Conservation (phyloP, 2,888 invertebrate species). For the Drosophila melanosoma region DNA sequence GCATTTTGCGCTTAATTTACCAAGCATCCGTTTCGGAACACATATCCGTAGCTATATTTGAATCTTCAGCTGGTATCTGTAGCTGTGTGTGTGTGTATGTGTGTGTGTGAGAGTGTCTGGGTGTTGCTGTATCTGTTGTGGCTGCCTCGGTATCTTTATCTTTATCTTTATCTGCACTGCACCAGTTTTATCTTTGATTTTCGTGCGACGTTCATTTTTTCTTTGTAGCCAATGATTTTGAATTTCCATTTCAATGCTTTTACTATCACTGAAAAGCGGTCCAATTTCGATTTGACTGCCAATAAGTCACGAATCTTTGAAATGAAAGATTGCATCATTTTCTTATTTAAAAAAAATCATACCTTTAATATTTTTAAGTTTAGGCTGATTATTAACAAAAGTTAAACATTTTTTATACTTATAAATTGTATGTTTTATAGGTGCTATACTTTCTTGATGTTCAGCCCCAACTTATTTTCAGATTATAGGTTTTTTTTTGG, state of each 20-base stretch:
- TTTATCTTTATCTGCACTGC: constrained; percentile 17
- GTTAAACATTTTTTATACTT: not conserved
- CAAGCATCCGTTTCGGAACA: constrained; percentile 32
- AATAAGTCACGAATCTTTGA: constrained; percentile 1
- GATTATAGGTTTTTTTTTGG: not conserved
- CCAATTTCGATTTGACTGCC: not conserved
- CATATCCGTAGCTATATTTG: constrained; percentile 18
- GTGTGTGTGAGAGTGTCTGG: not conserved
- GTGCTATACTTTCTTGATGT: not conserved
- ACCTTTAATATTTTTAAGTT: not conserved
- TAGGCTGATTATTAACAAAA: not conserved
- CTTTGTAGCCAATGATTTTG: constrained; percentile 5
- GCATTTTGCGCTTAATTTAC: constrained; percentile 47
- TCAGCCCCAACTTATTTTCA: not conserved
- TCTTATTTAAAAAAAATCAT: not conserved
- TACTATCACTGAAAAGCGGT: not conserved
- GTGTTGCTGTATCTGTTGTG: not conserved
- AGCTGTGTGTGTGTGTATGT: constrained; percentile 14
- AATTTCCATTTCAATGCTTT: constrained; percentile 8
- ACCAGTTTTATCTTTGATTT: constrained; percentile 19
- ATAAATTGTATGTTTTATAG: too few species aligned
- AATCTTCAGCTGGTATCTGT: not conserved
- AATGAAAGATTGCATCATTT: not conserved
- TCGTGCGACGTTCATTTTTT: constrained; percentile 3
- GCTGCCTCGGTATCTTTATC: not conserved